These are phyloP conservation scores for Syngnathus typhle DNA, from an alignment of 2,113 vertebrate genomes.

Conservation along the genomic window DNA sequence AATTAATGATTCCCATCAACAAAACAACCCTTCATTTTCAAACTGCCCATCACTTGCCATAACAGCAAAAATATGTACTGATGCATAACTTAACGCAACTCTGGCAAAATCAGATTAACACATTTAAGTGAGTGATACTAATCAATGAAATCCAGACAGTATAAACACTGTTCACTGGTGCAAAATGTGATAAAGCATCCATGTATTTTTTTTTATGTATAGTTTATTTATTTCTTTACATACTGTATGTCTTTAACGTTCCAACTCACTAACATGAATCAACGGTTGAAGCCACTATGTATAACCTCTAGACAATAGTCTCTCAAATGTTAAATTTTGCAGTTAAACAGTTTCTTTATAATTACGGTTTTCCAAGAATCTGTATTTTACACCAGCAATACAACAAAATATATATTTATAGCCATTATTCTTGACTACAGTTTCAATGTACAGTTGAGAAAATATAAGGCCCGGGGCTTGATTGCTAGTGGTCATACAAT, in stretches of 20 bases:
- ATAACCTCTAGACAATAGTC: conserved; percentile 88
- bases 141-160: conserved; percentile 50
- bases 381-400: conserved; percentile 98
- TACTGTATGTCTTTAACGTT: conserved; percentile 45
- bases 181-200: conserved; percentile 75
- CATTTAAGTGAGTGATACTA: conserved; percentile 54
- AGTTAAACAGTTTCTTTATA: conserved; percentile 87
- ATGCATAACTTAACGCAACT: conserved; percentile 52
- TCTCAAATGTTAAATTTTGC: conserved; percentile 86
- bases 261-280: conserved; percentile 80
- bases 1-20: not conserved
- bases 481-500: conserved; percentile 99
- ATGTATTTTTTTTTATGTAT: conserved; percentile 48
- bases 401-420: conserved; percentile 99
- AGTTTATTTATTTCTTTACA: conserved; percentile 35
- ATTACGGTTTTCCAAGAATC: conserved; percentile 85
- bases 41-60: conserved; percentile 62
- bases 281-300: conserved; percentile 85
- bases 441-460: conserved; percentile 96
- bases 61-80: conserved; percentile 60
- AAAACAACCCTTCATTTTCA: not conserved
- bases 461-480: conserved; percentile 99
- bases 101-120: conserved; percentile 60
- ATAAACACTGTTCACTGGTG: conserved; percentile 71
- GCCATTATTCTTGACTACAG: conserved; percentile 92